Evolutionary conservation across 2,113 vertebrate species (phyloP).

Genomic region (Carlito syrichta): DNA sequence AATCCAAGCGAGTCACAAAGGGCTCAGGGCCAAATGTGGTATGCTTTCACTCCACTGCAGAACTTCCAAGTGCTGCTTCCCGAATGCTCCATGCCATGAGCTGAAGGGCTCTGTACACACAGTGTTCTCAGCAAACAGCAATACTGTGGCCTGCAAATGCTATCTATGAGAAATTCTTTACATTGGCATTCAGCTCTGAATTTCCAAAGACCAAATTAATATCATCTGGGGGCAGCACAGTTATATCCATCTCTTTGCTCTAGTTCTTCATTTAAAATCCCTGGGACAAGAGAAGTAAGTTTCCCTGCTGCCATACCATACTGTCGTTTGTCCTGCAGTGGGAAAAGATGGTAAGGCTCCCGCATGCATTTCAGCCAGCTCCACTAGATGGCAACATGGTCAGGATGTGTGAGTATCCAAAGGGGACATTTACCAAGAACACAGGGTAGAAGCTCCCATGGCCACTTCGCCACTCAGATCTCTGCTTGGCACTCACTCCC

Average conservation of each 20-base stretch:
- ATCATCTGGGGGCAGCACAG: not conserved
- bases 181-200: not conserved
- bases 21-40: not conserved
- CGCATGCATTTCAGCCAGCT: not conserved
- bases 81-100: not conserved
- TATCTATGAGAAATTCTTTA: not conserved
- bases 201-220: not conserved
- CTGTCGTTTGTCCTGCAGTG: not conserved
- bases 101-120: not conserved
- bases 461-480: not conserved
- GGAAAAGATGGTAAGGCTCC: not conserved
- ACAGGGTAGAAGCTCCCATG: not conserved
- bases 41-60: not conserved
- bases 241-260: not conserved
- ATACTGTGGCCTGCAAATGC: not conserved
- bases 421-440: not conserved
- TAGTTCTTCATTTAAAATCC: not conserved
- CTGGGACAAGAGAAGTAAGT: not conserved
- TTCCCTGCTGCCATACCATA: not conserved
- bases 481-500: not conserved
- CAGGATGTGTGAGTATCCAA: not conserved
- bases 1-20: not conserved
- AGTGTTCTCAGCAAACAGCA: not conserved
- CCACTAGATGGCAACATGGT: conserved; percentile 53
- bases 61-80: not conserved